These are phyloP conservation scores for Nymphicus hollandicus DNA, from an alignment of 2,113 vertebrate genomes.

Conservation along the genomic window DNA sequence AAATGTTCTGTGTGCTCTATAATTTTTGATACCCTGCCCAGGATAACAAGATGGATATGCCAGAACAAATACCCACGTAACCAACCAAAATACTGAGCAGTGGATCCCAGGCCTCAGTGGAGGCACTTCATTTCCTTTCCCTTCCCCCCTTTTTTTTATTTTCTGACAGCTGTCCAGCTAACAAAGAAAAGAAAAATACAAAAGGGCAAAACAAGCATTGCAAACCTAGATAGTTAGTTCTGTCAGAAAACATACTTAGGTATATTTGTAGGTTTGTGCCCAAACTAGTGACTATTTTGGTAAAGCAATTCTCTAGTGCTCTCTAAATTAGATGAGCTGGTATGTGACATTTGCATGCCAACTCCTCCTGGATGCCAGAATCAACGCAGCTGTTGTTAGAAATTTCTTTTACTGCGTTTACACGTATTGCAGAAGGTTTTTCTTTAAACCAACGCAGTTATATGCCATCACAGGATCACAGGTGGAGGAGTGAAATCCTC, in stretches of 20 bases:
- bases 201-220: neutral
- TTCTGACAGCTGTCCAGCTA: neutral
- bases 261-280: neutral
- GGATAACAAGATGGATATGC: slow-evolving; percentile 24
- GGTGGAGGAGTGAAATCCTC: neutral
- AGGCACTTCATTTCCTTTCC: slow-evolving; percentile 52
- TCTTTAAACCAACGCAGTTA: neutral
- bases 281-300: neutral
- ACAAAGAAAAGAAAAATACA: neutral
- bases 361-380: neutral
- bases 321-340: neutral
- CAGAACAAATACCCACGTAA: slow-evolving; percentile 55
- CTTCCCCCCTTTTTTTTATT: neutral
- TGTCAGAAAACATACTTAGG: neutral
- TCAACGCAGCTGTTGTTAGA: neutral
- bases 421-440: neutral
- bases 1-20: slow-evolving; percentile 19
- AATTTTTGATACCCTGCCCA: slow-evolving; percentile 53
- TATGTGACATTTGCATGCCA: slow-evolving; percentile 6
- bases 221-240: neutral
- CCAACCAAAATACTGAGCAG: slow-evolving; percentile 18
- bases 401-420: neutral
- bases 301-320: neutral
- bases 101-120: neutral
- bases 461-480: neutral